phyloP scores from a whole-genome alignment of 1,140 invertebrate species.

The Drosophila ironensis region DNA sequence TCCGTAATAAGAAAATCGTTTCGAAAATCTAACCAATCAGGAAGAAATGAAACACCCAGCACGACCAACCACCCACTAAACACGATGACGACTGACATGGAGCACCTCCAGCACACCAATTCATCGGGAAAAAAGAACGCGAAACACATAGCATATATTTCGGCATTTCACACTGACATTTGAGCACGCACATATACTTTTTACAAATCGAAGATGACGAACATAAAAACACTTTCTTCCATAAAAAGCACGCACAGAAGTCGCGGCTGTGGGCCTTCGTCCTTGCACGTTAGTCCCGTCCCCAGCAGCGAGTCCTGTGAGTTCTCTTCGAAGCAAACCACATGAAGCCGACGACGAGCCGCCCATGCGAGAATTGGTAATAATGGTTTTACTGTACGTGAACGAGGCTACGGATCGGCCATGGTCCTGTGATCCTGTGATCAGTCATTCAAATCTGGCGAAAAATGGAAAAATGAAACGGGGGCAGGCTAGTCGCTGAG shows the following conservation, averaged over 20 bases:
- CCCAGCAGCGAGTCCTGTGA: background rate
- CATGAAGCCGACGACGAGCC: background rate
- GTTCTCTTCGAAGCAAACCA: no score
- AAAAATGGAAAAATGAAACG: no score
- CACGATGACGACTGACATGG: no score
- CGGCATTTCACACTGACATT: no score
- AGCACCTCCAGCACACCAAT: no score
- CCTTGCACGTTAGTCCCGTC: background rate
- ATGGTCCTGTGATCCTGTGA: background rate
- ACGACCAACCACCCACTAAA: background rate
- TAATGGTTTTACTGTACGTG: background rate
- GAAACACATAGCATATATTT: no score
- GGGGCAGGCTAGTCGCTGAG: no score
- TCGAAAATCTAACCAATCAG: background rate
- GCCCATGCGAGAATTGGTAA: background rate
- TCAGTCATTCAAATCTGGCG: no score
- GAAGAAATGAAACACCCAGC: background rate
- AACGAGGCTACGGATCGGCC: background rate
- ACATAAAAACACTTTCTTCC: no score
- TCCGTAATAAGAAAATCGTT: background rate
- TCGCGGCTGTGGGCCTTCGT: background rate
- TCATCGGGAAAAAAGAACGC: no score
- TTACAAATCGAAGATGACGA: no score
- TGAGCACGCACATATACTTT: background rate
- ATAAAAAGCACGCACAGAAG: background rate